A percentile compares a stretch with the other conserved stretches of the same genome.
Evolutionary conservation across 2,113 vertebrate species (phyloP).

Genomic region (Hipposideros armiger): DNA sequence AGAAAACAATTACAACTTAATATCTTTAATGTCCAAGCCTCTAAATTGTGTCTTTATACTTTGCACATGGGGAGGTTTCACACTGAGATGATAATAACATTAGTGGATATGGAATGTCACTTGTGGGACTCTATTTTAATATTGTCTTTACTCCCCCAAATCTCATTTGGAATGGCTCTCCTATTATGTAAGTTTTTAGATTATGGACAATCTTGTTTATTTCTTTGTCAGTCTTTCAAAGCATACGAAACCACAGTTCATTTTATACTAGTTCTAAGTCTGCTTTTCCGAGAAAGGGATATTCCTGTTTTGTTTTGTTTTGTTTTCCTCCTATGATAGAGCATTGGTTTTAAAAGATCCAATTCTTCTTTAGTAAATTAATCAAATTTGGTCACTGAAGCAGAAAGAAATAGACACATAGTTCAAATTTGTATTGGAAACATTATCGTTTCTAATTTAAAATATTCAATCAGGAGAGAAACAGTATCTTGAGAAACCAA

Average conservation of each 20-base stretch:
- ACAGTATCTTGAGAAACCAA: conserved; percentile 66
- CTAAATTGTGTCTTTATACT: conserved; percentile 43
- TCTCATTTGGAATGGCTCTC: conserved; percentile 45
- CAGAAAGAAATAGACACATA: conserved; percentile 27
- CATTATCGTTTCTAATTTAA: conserved; percentile 61
- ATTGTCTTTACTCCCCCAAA: conserved; percentile 15
- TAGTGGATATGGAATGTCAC: not conserved
- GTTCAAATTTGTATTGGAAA: conserved; percentile 60
- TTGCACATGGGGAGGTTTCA: conserved; percentile 47
- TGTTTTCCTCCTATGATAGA: not conserved
- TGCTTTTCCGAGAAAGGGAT: conserved; percentile 55
- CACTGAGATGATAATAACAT: conserved; percentile 51
- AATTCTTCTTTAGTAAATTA: conserved; percentile 53
- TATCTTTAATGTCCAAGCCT: conserved; percentile 67
- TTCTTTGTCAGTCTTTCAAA: conserved; percentile 42
- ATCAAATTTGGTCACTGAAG: conserved; percentile 44
- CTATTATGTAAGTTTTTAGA: conserved; percentile 10
- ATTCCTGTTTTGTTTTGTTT: not conserved
- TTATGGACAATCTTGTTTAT: conserved; percentile 55
- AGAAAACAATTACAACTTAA: conserved; percentile 76
- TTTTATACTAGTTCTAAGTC: conserved; percentile 34
- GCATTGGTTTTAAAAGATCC: conserved; percentile 39
- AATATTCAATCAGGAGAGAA: conserved; percentile 52
- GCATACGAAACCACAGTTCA: conserved; percentile 21
- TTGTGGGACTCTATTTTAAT: conserved; percentile 46